These are phyloP conservation scores for Tonatia bakeri DNA, from an alignment of 2,113 vertebrate genomes.

Conservation along the genomic window DNA sequence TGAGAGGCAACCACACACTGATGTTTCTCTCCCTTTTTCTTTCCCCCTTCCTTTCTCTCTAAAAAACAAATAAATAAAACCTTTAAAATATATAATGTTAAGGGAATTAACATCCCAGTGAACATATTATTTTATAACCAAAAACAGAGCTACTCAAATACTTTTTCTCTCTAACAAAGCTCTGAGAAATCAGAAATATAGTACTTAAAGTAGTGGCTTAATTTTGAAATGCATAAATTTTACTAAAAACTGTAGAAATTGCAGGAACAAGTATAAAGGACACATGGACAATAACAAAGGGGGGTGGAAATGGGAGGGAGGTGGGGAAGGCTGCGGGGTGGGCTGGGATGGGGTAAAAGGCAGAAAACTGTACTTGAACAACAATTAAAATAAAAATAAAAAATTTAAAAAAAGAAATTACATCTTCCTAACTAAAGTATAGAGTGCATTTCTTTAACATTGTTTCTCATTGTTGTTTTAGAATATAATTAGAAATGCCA, in stretches of 20 bases:
- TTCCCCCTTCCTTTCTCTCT: no score
- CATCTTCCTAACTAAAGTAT: not conserved
- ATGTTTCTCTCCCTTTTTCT: no score
- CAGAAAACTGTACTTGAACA: no score
- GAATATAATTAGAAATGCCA: not conserved
- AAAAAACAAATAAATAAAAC: no score
- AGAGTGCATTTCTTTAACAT: not conserved
- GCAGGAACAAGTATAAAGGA: no score
- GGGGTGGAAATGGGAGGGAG: no score
- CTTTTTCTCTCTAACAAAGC: not conserved
- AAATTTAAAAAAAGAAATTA: not conserved
- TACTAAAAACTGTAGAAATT: not conserved
- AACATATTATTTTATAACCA: not conserved
- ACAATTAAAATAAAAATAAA: no score
- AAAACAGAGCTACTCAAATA: not conserved
- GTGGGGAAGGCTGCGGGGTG: no score
- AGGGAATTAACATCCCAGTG: not conserved
- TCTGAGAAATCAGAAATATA: not conserved
- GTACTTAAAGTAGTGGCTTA: not conserved
- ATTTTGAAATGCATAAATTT: not conserved
- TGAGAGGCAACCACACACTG: no score
- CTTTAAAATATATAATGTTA: not conserved
- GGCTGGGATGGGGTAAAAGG: no score
- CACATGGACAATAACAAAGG: no score
- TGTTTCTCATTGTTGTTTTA: not conserved